Percentiles rank a stretch among this genome's conserved stretches.
Evolutionary conservation across 2,888 invertebrate genomes (phyloP).

Genomic region (Lobophora halterata): DNA sequence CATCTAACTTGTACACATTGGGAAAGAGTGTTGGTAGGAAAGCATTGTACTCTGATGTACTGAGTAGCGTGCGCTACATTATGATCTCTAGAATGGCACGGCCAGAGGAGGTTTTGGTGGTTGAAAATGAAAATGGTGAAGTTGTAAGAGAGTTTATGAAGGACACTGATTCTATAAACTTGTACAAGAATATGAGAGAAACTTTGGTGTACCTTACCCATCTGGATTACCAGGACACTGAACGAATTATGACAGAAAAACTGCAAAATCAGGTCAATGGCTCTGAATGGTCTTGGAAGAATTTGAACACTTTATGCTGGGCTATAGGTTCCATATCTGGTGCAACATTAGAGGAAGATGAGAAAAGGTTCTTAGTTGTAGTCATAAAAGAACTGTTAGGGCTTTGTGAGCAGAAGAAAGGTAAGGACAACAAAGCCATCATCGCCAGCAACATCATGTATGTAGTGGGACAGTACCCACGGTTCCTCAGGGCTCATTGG

Average conservation of each 20-base stretch:
- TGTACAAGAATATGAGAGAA: slow-evolving; percentile 99
- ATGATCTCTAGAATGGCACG: slow-evolving; percentile 99
- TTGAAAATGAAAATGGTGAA: slow-evolving; percentile 99
- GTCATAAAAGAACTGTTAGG: slow-evolving; percentile 99
- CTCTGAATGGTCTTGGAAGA: slow-evolving; percentile 99
- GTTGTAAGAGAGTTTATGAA: slow-evolving; percentile 99
- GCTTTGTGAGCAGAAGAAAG: slow-evolving; percentile 98
- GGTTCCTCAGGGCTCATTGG: slow-evolving; percentile 99
- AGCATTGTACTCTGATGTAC: slow-evolving; percentile 88
- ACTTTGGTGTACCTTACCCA: slow-evolving; percentile 98
- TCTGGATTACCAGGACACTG: slow-evolving; percentile 98
- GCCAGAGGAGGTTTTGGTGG: slow-evolving; percentile 99
- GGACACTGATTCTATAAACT: slow-evolving; percentile 99
- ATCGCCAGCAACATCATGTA: slow-evolving; percentile 99
- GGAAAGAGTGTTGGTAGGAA: slow-evolving; percentile 81
- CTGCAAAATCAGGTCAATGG: slow-evolving; percentile 99
- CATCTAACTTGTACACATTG: slow-evolving; percentile 61
- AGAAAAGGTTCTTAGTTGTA: slow-evolving; percentile 98
- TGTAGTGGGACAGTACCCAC: slow-evolving; percentile 99
- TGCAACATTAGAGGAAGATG: slow-evolving; percentile 99
- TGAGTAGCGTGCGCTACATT: slow-evolving; percentile 94
- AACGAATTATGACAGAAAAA: slow-evolving; percentile 99
- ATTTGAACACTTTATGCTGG: slow-evolving; percentile 99
- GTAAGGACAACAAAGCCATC: slow-evolving; percentile 99
- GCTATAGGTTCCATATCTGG: slow-evolving; percentile 99